phyloP scores from a whole-genome alignment of 2,888 invertebrate species.

The Lasioglossum vierecki region DNA sequence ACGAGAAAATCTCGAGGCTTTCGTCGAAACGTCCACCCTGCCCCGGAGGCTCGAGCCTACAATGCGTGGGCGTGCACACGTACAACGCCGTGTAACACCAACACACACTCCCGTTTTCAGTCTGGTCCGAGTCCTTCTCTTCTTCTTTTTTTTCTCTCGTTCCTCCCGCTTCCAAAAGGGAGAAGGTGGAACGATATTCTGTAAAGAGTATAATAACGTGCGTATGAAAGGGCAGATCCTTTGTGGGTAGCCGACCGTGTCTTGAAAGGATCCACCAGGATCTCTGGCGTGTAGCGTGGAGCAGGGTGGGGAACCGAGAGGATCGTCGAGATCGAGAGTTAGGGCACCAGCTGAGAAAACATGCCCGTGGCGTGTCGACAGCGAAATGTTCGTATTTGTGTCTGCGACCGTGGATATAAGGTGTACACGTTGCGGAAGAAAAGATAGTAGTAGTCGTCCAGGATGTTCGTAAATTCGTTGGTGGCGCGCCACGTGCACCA shows the following conservation, averaged over 20 bases:
- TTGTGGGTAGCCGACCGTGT: conserved; percentile 83
- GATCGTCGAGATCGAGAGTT: conserved; percentile 73
- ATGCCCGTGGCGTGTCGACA: conserved; percentile 78
- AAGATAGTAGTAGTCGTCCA: conserved; percentile 47
- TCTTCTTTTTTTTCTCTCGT: background rate
- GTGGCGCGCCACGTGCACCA: conserved; percentile 31
- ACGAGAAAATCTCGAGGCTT: conserved; percentile 73
- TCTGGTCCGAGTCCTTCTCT: conserved; percentile 47
- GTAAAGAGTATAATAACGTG: conserved; percentile 83
- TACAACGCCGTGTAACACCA: conserved; percentile 51
- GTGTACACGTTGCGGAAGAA: conserved; percentile 35
- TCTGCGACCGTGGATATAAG: conserved; percentile 34
- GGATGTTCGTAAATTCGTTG: conserved; percentile 63
- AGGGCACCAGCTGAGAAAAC: conserved; percentile 83
- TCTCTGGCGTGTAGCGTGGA: conserved; percentile 55
- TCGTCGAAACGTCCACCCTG: conserved; percentile 67
- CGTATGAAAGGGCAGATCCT: conserved; percentile 78
- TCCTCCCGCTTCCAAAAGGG: conserved; percentile 34
- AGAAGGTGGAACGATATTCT: conserved; percentile 80
- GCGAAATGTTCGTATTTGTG: conserved; percentile 63
- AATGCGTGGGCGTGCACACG: conserved; percentile 64
- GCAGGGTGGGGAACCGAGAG: conserved; percentile 18
- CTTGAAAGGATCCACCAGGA: conserved; percentile 80
- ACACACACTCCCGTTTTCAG: conserved; percentile 36
- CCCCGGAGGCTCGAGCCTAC: conserved; percentile 43